Evolutionary conservation across 1,140 invertebrate species (phyloP).

Genomic region (Andrena cerasifolii): DNA sequence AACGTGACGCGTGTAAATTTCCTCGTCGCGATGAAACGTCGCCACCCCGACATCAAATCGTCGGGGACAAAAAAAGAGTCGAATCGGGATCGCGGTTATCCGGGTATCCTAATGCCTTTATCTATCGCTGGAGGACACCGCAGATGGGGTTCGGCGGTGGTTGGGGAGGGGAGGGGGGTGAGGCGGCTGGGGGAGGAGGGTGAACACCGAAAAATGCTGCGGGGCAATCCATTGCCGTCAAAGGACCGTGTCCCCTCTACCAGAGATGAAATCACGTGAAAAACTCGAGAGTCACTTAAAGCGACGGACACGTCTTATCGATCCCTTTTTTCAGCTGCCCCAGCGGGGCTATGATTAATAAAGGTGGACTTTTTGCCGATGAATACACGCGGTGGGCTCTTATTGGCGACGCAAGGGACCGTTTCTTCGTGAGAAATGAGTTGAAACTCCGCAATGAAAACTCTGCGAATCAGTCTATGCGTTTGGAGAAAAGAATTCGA

Average conservation of each 20-base stretch:
- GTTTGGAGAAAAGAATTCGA: too few species aligned
- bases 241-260: neutral
- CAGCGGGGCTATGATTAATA: conserved; percentile 36
- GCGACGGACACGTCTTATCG: conserved; percentile 17
- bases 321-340: conserved; percentile 16
- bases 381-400: too few species aligned
- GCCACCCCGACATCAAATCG: conserved; percentile 47
- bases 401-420: too few species aligned
- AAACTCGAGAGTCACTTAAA: conserved; percentile 54
- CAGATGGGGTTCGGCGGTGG: conserved; percentile 33
- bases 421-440: too few species aligned
- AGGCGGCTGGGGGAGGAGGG: too few species aligned
- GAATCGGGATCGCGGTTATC: conserved; percentile 48
- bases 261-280: conserved; percentile 40
- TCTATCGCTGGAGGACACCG: conserved; percentile 34
- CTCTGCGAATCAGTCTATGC: too few species aligned
- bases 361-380: neutral
- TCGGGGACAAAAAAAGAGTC: conserved; percentile 38
- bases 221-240: conserved; percentile 44
- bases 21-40: conserved; percentile 6
- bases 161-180: too few species aligned
- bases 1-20: conserved; percentile 35
- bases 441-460: too few species aligned
- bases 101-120: conserved; percentile 56
- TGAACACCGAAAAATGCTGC: conserved; percentile 39